These are phyloP conservation scores for Gallinago media DNA, from an alignment of 2,113 vertebrate species.

Conservation along the genomic window DNA sequence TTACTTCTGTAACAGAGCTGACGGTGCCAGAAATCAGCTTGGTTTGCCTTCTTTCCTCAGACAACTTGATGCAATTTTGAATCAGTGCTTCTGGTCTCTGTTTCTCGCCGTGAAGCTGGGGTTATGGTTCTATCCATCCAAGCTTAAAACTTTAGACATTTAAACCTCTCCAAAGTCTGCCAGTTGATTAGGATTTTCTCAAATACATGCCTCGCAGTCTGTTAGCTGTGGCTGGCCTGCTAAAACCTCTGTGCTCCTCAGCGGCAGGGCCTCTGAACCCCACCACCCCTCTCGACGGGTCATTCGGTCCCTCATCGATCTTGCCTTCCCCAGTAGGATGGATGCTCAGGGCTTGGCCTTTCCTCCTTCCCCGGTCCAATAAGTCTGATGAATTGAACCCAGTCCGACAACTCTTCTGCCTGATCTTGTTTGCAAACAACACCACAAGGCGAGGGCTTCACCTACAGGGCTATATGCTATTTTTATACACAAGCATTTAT, in stretches of 20 bases:
- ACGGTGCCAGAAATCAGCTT: neutral
- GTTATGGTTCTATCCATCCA: neutral
- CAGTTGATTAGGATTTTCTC: neutral
- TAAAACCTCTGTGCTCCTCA: neutral
- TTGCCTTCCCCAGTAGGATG: neutral
- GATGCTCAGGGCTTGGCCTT: neutral
- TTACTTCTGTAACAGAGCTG: neutral
- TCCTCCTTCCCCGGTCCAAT: neutral
- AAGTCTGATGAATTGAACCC: neutral
- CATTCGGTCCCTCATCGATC: neutral
- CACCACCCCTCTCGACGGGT: fast-evolving
- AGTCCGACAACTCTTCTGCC: neutral
- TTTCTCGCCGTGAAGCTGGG: neutral
- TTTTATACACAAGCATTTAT: neutral
- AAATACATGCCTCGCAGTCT: neutral
- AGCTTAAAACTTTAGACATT: neutral
- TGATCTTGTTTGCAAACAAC: neutral
- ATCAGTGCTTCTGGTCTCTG: neutral
- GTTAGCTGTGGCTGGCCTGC: neutral
- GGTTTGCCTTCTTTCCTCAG: neutral
- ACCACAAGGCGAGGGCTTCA: fast-evolving
- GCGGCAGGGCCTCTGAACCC: neutral
- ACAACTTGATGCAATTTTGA: neutral
- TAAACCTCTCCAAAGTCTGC: neutral
- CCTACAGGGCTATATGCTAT: neutral